These are phyloP conservation scores for Drosophila macrospina DNA, from an alignment of 2,888 invertebrate species.

Conservation along the genomic window DNA sequence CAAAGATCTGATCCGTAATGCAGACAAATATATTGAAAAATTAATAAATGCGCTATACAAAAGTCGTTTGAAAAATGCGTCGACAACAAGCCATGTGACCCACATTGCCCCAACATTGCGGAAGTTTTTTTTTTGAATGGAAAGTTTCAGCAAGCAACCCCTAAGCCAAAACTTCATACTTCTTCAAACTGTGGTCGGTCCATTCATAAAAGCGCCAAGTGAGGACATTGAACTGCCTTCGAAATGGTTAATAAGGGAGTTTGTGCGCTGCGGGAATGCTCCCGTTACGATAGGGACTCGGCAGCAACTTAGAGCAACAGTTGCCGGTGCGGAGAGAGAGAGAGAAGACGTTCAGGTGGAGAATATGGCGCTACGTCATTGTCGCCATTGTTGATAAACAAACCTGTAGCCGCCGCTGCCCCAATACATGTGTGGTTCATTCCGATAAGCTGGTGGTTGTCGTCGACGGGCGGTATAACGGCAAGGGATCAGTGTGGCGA, in stretches of 20 bases:
- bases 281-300: background rate
- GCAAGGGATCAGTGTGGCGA: background rate
- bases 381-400: slow-evolving; percentile 74
- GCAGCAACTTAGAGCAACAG: slow-evolving; percentile 60
- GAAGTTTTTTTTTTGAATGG: slow-evolving; percentile 56
- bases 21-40: slow-evolving; percentile 26
- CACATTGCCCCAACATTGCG: slow-evolving; percentile 45
- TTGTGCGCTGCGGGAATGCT: background rate
- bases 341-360: slow-evolving; percentile 54
- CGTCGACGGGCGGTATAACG: slow-evolving; percentile 3
- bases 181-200: slow-evolving; percentile 23
- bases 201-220: slow-evolving; percentile 69
- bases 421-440: slow-evolving; percentile 64
- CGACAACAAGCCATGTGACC: slow-evolving; percentile 33
- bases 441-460: slow-evolving; percentile 25
- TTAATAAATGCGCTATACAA: slow-evolving; percentile 25
- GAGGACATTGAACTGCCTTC: slow-evolving; percentile 73
- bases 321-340: slow-evolving; percentile 37
- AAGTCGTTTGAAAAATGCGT: slow-evolving; percentile 21
- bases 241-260: slow-evolving; percentile 66
- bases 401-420: slow-evolving; percentile 62
- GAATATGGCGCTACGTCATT: slow-evolving; percentile 46
- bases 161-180: slow-evolving; percentile 22
- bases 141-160: slow-evolving; percentile 16
- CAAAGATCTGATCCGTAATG: slow-evolving; percentile 2